Percentiles rank a stretch among this genome's conserved stretches.
phyloP scores from a whole-genome alignment of 2,888 invertebrate species.

The Leptarthrus brevirostris region DNA sequence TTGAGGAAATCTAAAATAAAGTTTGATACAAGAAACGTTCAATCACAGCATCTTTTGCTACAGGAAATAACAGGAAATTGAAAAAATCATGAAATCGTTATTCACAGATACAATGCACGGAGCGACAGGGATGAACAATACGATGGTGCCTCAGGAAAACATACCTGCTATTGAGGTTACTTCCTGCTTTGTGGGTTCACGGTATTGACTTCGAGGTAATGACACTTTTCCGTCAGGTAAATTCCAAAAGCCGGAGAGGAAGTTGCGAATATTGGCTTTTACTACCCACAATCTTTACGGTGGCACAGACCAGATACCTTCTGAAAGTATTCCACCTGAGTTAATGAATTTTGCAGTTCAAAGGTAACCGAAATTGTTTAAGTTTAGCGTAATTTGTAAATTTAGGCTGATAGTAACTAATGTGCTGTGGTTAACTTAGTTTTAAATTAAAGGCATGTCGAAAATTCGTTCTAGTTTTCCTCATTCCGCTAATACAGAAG shows the following conservation, averaged over 20 bases:
- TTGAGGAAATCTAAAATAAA: constrained; percentile 51
- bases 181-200: constrained; percentile 37
- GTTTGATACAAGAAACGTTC: constrained; percentile 49
- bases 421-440: too few relatives aligned
- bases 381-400: too few relatives aligned
- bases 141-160: constrained; percentile 25
- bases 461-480: too few relatives aligned
- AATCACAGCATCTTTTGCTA: constrained; percentile 50
- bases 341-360: too few relatives aligned
- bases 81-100: constrained; percentile 47
- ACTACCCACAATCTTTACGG: too few relatives aligned
- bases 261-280: constrained; percentile 25
- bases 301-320: too few relatives aligned
- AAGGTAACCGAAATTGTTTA: too few relatives aligned
- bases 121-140: constrained; percentile 18
- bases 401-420: too few relatives aligned
- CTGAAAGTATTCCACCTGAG: too few relatives aligned
- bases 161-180: constrained; percentile 43
- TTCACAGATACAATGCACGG: background rate
- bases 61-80: constrained; percentile 51
- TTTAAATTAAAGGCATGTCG: too few relatives aligned
- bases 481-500: too few relatives aligned
- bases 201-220: constrained; percentile 37
- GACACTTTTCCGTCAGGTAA: constrained; percentile 33
- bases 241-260: background rate